Evolutionary conservation across 2,113 vertebrate species (phyloP).

Genomic region (Hoplias malabaricus): DNA sequence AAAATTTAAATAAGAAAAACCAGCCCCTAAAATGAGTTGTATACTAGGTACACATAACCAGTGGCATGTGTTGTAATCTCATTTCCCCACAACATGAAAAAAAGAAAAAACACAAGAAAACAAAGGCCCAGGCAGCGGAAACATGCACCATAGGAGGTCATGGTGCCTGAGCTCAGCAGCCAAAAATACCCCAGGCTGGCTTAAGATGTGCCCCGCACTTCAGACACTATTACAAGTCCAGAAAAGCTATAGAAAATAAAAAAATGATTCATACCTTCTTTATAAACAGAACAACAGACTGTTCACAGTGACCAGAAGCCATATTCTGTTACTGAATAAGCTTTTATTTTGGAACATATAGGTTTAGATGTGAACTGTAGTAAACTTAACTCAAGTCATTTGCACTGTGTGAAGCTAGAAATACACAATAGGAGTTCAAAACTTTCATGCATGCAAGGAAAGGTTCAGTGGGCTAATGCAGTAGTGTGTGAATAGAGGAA

Average conservation of each 20-base stretch:
- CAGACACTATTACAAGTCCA: background rate
- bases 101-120: background rate
- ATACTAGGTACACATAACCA: conserved; percentile 1
- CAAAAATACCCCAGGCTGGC: background rate
- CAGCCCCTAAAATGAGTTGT: background rate
- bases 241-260: background rate
- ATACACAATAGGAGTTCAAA: background rate
- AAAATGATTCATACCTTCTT: background rate
- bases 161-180: background rate
- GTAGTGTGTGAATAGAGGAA: background rate
- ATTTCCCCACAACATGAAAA: conserved; percentile 27
- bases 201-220: background rate
- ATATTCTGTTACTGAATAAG: background rate
- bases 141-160: background rate
- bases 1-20: background rate
- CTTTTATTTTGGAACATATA: background rate
- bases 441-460: background rate
- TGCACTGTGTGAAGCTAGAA: background rate
- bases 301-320: background rate
- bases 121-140: background rate
- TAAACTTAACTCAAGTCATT: background rate
- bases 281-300: background rate
- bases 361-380: background rate
- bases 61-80: conserved; percentile 19
- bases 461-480: background rate